Conservation (phyloP, 2,113 vertebrate species). For the Pseudorhombus dupliciocellatus region DNA sequence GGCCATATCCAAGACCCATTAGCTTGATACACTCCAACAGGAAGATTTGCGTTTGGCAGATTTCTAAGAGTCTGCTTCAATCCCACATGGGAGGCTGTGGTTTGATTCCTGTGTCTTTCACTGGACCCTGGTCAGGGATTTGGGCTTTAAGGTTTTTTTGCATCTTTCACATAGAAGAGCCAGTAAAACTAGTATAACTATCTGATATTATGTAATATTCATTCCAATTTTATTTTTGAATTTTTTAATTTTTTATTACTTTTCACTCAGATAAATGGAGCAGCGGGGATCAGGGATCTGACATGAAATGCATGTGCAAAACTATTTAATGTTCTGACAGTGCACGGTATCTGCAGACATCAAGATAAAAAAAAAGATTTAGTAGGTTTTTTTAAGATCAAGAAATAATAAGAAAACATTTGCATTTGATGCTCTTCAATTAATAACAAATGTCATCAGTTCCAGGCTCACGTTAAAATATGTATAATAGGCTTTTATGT, state of each 20-base stretch:
- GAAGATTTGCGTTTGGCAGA: constrained; percentile 12
- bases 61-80: constrained; percentile 21
- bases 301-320: background rate
- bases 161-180: background rate
- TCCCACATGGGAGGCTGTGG: background rate
- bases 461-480: background rate
- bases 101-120: constrained; percentile 1
- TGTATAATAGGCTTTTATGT: background rate
- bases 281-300: background rate
- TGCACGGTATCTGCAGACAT: background rate
- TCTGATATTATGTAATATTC: background rate
- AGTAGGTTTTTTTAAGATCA: too few species aligned
- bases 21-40: constrained; percentile 8
- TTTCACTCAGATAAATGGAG: background rate
- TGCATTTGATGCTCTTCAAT: too few species aligned
- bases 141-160: background rate
- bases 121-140: constrained; percentile 10
- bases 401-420: too few species aligned
- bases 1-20: background rate
- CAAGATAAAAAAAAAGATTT: too few species aligned
- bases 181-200: background rate
- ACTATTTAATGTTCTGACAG: background rate
- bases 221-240: background rate
- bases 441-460: background rate
- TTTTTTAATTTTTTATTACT: background rate